Conservation (phyloP, 2,888 invertebrate genomes). For the Eupeodes luniger region DNA sequence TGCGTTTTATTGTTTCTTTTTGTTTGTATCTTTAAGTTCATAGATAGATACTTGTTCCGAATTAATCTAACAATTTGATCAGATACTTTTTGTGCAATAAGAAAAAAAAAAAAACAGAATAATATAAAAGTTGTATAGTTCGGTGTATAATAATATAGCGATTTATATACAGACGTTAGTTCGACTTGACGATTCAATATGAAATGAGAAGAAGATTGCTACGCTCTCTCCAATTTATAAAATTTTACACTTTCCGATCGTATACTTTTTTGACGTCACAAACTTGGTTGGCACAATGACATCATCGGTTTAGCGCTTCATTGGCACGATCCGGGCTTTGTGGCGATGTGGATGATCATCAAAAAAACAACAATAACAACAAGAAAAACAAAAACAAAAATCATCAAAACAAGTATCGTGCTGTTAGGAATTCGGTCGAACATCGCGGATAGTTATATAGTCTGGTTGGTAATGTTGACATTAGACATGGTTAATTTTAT, state of each 20-base stretch:
- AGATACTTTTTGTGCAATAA: neutral
- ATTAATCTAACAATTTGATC: conserved; percentile 5
- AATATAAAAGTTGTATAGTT: conserved; percentile 5
- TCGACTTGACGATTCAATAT: conserved; percentile 70
- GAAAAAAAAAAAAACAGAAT: conserved; percentile 12
- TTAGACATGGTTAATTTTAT: too few species aligned
- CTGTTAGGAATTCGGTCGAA: conserved; percentile 34
- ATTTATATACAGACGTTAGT: conserved; percentile 46
- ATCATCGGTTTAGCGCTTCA: conserved; percentile 62
- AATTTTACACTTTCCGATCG: conserved; percentile 66
- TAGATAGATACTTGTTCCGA: conserved; percentile 43
- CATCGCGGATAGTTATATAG: conserved; percentile 13
- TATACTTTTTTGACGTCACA: conserved; percentile 64
- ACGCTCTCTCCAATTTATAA: conserved; percentile 76
- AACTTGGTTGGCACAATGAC: conserved; percentile 61
- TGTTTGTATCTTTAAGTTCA: conserved; percentile 2
- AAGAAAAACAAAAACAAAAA: neutral
- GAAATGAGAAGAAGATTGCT: conserved; percentile 74
- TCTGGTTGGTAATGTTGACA: neutral
- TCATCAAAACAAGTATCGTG: conserved; percentile 40
- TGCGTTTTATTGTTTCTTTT: conserved; percentile 28
- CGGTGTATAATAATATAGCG: neutral
- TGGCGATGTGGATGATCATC: conserved; percentile 59
- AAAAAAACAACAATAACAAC: conserved; percentile 19
- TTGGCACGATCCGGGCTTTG: conserved; percentile 40